Evolutionary conservation across 2,113 vertebrate genomes (phyloP).

Genomic region (Spheniscus mendiculus): DNA sequence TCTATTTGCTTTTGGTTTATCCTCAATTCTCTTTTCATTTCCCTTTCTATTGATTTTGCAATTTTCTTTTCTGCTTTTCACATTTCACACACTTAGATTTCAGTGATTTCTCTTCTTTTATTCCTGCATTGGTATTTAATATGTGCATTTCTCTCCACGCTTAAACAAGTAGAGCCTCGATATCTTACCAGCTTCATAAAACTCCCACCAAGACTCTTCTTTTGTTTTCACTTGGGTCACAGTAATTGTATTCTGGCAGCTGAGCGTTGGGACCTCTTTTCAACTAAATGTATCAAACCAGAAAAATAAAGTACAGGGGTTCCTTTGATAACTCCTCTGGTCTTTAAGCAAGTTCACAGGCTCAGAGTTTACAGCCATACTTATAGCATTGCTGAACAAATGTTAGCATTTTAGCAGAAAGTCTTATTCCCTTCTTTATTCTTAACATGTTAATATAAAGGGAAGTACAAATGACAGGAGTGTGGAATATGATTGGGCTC

Average conservation of each 20-base stretch:
- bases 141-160: neutral
- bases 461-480: neutral
- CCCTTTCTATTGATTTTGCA: slow-evolving; percentile 49
- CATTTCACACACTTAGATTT: slow-evolving; percentile 31
- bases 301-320: neutral
- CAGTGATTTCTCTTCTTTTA: slow-evolving; percentile 24
- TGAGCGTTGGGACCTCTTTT: neutral
- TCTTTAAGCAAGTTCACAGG: neutral
- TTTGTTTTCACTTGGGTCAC: neutral
- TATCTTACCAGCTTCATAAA: neutral
- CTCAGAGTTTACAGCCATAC: neutral
- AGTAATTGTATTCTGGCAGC: neutral
- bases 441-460: neutral
- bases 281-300: neutral
- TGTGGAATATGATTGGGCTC: neutral
- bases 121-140: neutral
- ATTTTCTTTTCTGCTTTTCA: slow-evolving; percentile 46
- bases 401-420: neutral
- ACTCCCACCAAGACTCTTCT: neutral
- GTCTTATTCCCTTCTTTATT: neutral
- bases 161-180: neutral
- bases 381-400: neutral
- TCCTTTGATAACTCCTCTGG: neutral
- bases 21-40: slow-evolving; percentile 44
- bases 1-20: slow-evolving; percentile 12